Conservation (phyloP, 2,113 vertebrate species). For the Acrocephalus kingi region DNA sequence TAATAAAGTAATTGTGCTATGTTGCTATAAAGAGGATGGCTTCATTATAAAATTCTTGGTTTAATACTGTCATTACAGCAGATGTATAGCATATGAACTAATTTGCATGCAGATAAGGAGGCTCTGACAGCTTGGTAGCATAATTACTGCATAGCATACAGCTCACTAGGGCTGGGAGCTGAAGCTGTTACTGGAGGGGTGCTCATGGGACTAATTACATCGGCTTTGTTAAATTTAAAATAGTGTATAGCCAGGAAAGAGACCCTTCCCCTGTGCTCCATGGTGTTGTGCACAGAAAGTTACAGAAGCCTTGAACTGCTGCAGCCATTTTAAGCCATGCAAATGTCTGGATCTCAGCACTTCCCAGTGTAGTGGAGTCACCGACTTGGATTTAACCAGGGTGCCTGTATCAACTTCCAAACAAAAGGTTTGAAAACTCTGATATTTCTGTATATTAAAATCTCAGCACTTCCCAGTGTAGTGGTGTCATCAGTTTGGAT, state of each 20-base stretch:
- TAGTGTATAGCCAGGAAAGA: slow-evolving; percentile 34
- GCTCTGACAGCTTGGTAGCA: slow-evolving; percentile 68
- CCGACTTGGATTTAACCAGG: neutral
- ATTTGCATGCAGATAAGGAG: slow-evolving; percentile 75
- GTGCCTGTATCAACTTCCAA: neutral
- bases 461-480: neutral
- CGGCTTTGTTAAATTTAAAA: slow-evolving; percentile 62
- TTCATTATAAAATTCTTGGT: slow-evolving; percentile 66
- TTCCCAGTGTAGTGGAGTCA: neutral
- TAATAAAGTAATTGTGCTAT: slow-evolving; percentile 69
- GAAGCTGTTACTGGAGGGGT: slow-evolving; percentile 48
- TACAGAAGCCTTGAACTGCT: slow-evolving; percentile 24
- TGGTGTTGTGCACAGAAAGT: neutral
- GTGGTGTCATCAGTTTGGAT: neutral
- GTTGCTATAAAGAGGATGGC: slow-evolving; percentile 61
- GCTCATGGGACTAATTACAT: slow-evolving; percentile 62
- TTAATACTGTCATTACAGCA: slow-evolving; percentile 68
- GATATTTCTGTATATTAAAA: neutral
- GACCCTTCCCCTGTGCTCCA: neutral
- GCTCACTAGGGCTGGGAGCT: slow-evolving; percentile 40
- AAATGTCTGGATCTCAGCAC: neutral
- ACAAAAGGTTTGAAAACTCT: neutral
- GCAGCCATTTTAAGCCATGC: slow-evolving; percentile 53
- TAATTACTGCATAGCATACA: slow-evolving; percentile 67
- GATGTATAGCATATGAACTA: slow-evolving; percentile 66